A percentile compares a stretch with the other conserved stretches of the same genome.
Evolutionary conservation across 2,797 vertebrate genomes (phyloP).

Genomic region (Falco peregrinus): DNA sequence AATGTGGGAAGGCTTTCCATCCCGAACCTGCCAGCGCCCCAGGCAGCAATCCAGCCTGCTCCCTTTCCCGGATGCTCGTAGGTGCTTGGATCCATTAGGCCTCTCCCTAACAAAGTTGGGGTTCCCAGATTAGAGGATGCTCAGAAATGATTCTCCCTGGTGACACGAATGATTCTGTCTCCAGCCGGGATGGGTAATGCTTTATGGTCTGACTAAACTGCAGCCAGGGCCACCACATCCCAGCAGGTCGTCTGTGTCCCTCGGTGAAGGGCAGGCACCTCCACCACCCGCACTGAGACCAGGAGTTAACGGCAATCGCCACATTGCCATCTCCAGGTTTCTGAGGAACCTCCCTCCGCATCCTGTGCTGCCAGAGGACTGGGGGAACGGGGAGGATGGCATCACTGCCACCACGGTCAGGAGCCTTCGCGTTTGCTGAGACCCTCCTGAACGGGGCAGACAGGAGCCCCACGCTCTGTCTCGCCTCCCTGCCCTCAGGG

Average conservation of each 20-base stretch:
- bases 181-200: neutral
- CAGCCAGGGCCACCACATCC: neutral
- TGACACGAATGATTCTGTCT: neutral
- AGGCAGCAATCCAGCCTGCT: neutral
- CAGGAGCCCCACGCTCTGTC: neutral
- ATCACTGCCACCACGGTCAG: neutral
- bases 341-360: neutral
- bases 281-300: rapidly evolving
- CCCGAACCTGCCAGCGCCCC: neutral
- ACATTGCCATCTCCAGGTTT: neutral
- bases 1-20: neutral
- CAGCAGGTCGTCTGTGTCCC: neutral
- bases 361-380: neutral
- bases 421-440: neutral
- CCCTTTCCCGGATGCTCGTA: neutral
- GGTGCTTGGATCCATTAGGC: neutral
- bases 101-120: neutral
- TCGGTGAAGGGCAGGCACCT: neutral
- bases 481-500: neutral
- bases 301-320: neutral
- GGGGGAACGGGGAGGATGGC: neutral
- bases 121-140: neutral
- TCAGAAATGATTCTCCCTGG: neutral
- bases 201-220: neutral
- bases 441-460: neutral